Conservation (phyloP, 2,797 vertebrate species). For the Microtus obscurus region DNA sequence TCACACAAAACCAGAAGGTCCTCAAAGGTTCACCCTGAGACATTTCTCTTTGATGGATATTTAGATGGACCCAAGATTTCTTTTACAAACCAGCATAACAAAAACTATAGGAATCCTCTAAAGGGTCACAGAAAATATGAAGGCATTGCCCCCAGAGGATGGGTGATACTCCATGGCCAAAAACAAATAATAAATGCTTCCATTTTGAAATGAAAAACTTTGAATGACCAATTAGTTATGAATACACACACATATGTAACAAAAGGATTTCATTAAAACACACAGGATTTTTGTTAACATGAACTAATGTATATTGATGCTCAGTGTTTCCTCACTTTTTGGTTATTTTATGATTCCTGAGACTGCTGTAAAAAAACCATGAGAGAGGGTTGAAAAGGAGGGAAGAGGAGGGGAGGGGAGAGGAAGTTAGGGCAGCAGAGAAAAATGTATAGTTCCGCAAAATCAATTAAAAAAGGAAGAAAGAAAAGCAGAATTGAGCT, state of each 20-base stretch:
- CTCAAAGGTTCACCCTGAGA: not conserved
- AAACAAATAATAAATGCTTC: constrained; percentile 18
- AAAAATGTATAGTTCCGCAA: no score
- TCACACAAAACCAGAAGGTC: not conserved
- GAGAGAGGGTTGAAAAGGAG: no score
- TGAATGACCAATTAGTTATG: not conserved
- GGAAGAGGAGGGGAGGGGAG: no score
- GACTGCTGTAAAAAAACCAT: not conserved
- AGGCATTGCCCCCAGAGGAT: not conserved
- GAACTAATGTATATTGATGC: not conserved
- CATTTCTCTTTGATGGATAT: constrained; percentile 23
- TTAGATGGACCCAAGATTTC: not conserved
- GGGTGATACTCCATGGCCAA: not conserved
- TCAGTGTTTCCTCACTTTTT: not conserved
- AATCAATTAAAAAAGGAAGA: no score
- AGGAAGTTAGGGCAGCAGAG: no score
- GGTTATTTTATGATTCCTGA: not conserved
- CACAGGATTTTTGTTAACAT: constrained; percentile 8
- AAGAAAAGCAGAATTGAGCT: not conserved
- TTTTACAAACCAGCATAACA: constrained; percentile 37
- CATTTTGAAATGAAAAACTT: constrained; percentile 7
- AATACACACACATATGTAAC: not conserved
- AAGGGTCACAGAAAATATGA: not conserved
- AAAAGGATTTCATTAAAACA: not conserved
- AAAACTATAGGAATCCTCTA: not conserved